Evolutionary conservation across 2,888 invertebrate species (phyloP).

Genomic region (Caenorhabditis angaria): DNA sequence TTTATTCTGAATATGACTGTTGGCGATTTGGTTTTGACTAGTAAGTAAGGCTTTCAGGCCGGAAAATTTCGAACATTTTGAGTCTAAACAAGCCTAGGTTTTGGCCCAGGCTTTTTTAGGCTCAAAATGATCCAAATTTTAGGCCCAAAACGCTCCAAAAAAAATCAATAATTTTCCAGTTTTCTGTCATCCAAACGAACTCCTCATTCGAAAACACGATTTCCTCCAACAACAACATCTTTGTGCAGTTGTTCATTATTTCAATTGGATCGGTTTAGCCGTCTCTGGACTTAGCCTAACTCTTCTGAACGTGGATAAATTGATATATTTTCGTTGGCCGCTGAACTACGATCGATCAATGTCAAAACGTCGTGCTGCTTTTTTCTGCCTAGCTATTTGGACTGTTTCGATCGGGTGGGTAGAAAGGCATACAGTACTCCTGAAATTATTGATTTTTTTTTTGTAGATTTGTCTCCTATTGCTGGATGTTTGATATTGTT

Average conservation of each 20-base stretch:
- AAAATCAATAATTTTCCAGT: constrained; percentile 49
- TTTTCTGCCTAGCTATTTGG: constrained; percentile 69
- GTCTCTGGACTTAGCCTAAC: constrained; percentile 71
- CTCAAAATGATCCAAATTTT: no score
- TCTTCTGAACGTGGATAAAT: constrained; percentile 69
- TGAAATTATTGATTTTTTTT: neutral
- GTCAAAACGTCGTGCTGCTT: constrained; percentile 68
- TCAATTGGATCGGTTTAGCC: constrained; percentile 71
- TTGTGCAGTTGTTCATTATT: constrained; percentile 68
- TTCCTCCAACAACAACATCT: constrained; percentile 67
- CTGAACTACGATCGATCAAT: constrained; percentile 69
- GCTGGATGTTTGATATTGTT: constrained; percentile 69
- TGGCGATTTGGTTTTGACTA: constrained; percentile 70
- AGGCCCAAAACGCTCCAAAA: no score
- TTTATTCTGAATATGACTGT: constrained; percentile 72
- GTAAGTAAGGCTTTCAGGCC: constrained; percentile 36
- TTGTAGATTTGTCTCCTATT: constrained; percentile 70
- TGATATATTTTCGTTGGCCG: constrained; percentile 72
- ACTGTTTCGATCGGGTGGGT: constrained; percentile 69
- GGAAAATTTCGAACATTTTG: no score
- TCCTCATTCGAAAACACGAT: constrained; percentile 69
- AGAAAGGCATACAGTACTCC: no score
- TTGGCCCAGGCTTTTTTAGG: no score
- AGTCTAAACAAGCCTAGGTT: no score
- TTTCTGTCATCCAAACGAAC: constrained; percentile 71